A percentile compares a stretch with the other conserved stretches of the same genome.
phyloP scores from a whole-genome alignment of 1,140 invertebrate genomes.

The Brachionus paranguensis region DNA sequence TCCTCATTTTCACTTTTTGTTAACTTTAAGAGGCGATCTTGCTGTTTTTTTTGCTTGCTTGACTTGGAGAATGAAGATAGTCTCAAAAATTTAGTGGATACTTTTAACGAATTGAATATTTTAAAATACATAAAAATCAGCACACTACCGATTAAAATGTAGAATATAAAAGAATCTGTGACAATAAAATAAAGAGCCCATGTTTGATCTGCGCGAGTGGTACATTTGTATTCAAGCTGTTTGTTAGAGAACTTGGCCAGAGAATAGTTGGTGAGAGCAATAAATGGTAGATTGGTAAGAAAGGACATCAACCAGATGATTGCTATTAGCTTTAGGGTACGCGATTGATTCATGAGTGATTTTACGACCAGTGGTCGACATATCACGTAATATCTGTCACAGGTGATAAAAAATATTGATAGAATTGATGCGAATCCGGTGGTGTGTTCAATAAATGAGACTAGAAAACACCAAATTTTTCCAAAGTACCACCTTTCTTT shows the following conservation, averaged over 20 bases:
- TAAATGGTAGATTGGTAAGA: background rate
- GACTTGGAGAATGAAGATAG: background rate
- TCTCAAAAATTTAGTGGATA: background rate
- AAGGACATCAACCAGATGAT: constrained; percentile 19
- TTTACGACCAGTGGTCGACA: background rate
- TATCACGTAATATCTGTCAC: constrained; percentile 38
- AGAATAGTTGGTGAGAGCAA: background rate
- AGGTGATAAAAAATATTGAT: constrained; percentile 36
- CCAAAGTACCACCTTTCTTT: constrained; percentile 39
- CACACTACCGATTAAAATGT: background rate
- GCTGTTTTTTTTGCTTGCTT: background rate
- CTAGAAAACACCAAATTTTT: constrained; percentile 4
- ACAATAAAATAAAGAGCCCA: background rate
- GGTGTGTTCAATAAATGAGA: constrained; percentile 26
- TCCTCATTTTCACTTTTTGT: background rate
- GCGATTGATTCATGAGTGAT: constrained; percentile 14
- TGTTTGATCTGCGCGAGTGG: background rate
- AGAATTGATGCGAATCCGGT: constrained; percentile 32
- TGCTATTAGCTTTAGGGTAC: background rate
- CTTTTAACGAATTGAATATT: background rate
- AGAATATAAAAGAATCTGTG: constrained; percentile 18
- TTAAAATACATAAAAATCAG: background rate
- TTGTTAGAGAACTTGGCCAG: background rate
- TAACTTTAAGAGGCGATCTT: background rate
- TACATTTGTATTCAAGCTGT: background rate